Conservation (phyloP, 92 coral and sea anemone genomes). For the Montipora capitata region DNA sequence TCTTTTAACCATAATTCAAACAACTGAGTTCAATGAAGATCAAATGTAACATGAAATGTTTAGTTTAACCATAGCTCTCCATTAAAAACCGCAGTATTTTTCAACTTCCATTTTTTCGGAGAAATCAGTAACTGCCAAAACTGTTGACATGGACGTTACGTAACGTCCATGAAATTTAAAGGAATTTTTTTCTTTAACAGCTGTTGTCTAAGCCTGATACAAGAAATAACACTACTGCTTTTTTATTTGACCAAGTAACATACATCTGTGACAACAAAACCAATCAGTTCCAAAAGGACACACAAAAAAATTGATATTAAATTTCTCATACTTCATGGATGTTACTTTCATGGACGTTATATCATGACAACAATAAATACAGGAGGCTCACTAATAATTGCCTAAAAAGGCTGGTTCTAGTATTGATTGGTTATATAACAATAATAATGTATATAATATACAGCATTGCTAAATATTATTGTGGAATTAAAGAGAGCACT, state of each 20-base stretch:
- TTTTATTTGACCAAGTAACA: background rate
- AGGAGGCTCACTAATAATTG: background rate
- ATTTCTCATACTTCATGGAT: conserved; percentile 1
- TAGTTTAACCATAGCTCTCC: background rate
- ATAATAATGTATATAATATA: background rate
- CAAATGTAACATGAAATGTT: background rate
- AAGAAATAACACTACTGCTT: background rate
- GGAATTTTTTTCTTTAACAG: conserved; percentile 2
- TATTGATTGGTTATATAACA: background rate
- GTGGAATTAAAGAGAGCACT: background rate
- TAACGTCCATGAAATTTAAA: conserved; percentile 6
- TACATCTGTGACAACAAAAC: background rate
- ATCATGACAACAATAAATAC: too few relatives aligned
- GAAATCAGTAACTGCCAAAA: background rate
- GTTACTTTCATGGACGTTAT: background rate
- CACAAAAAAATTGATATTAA: background rate
- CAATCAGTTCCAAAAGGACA: too few relatives aligned
- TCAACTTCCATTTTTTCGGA: conserved; percentile 7
- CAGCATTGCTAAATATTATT: too few relatives aligned
- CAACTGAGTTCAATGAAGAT: background rate
- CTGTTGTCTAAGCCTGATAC: conserved; percentile 8
- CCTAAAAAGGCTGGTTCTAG: background rate
- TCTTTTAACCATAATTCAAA: background rate
- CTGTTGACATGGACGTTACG: conserved; percentile 12
- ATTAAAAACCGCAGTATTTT: background rate